These are phyloP conservation scores for Clarias platycephalus DNA, from an alignment of 2,797 vertebrate genomes.

Conservation along the genomic window DNA sequence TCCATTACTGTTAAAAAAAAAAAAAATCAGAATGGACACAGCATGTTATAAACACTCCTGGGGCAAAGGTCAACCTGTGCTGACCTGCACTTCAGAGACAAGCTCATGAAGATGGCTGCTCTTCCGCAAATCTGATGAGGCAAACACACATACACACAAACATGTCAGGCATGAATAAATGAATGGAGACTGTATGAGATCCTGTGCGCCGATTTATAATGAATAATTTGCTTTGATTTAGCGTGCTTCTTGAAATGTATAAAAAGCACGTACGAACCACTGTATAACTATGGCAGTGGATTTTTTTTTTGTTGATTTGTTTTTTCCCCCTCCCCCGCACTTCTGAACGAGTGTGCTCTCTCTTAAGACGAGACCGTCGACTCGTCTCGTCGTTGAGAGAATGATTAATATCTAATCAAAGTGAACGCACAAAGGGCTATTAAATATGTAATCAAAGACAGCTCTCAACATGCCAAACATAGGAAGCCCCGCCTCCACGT, in stretches of 20 bases:
- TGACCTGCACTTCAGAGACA: slow-evolving; percentile 59
- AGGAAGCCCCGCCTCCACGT: slow-evolving; percentile 72
- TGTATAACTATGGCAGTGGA: slow-evolving; percentile 26
- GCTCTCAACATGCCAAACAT: slow-evolving; percentile 70
- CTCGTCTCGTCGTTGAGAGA: slow-evolving; percentile 74
- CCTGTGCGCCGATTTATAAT: slow-evolving; percentile 69
- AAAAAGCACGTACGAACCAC: slow-evolving; percentile 40
- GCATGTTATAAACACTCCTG: not conserved
- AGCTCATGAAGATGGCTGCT: slow-evolving; percentile 64
- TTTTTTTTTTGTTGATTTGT: slow-evolving; percentile 66
- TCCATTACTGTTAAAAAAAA: not conserved
- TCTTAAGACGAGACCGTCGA: slow-evolving; percentile 69
- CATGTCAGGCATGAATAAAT: slow-evolving; percentile 58
- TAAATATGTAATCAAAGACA: slow-evolving; percentile 85
- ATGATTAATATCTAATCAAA: slow-evolving; percentile 88
- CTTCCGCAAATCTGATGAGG: slow-evolving; percentile 85
- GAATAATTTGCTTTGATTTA: slow-evolving; percentile 80
- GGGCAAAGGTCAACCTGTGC: slow-evolving; percentile 44
- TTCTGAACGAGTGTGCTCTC: slow-evolving; percentile 61
- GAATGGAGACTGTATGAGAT: slow-evolving; percentile 71
- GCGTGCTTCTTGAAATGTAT: slow-evolving; percentile 75
- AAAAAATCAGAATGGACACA: not conserved
- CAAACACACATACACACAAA: slow-evolving; percentile 65
- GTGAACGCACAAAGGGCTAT: slow-evolving; percentile 73
- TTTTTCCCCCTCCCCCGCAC: slow-evolving; percentile 65